Evolutionary conservation across 2,113 vertebrate genomes (phyloP).

Genomic region (Oplegnathus fasciatus): DNA sequence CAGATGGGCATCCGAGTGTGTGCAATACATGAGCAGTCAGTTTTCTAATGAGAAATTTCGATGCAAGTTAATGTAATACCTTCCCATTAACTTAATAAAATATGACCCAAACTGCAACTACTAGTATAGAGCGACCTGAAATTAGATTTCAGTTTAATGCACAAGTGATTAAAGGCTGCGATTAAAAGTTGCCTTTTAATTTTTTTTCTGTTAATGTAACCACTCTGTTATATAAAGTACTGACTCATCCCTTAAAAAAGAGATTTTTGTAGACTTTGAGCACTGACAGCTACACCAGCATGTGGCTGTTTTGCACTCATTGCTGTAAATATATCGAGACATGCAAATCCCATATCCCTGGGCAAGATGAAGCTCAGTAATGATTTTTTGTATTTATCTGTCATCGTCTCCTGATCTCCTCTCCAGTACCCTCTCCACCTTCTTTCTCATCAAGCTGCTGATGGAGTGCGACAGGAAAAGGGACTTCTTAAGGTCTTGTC

Average conservation of each 20-base stretch:
- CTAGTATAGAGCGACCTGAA: neutral
- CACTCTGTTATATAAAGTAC: neutral
- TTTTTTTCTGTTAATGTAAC: conserved; percentile 2
- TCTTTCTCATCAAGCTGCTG: conserved; percentile 41
- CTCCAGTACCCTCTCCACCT: conserved; percentile 10
- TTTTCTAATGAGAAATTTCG: conserved; percentile 11
- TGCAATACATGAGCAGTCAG: neutral
- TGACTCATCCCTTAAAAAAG: neutral
- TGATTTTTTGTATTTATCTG: conserved; percentile 5
- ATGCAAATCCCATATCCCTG: neutral
- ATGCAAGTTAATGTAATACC: conserved; percentile 7
- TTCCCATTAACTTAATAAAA: conserved; percentile 31
- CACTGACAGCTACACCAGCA: neutral
- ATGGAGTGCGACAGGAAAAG: conserved; percentile 40
- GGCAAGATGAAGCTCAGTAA: neutral
- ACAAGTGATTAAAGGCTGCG: conserved; percentile 19
- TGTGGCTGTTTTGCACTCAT: neutral
- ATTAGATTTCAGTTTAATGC: neutral
- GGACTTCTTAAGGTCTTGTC: conserved; percentile 55
- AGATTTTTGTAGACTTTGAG: neutral
- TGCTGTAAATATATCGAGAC: neutral
- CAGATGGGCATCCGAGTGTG: neutral
- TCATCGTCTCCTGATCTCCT: conserved; percentile 12
- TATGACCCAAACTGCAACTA: conserved; percentile 15
- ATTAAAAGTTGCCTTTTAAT: neutral